Evolutionary conservation across 2,113 vertebrate genomes (phyloP).

Genomic region (Castor canadensis): DNA sequence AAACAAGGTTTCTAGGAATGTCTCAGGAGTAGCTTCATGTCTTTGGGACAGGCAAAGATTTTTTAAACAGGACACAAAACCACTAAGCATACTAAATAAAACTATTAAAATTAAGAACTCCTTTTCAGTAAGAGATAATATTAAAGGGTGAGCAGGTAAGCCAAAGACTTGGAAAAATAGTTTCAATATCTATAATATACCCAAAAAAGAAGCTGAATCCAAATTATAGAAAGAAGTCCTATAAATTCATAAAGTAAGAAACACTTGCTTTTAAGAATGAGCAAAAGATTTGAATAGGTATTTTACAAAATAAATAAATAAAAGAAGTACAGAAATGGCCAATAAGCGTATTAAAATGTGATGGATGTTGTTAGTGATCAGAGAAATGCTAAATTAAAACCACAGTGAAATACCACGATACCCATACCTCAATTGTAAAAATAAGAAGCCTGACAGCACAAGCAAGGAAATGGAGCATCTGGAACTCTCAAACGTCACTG

Average conservation of each 20-base stretch:
- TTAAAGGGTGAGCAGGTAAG: not conserved
- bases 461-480: not conserved
- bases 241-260: not conserved
- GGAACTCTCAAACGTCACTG: not conserved
- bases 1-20: not conserved
- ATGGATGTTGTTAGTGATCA: not conserved
- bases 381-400: constrained; percentile 24
- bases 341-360: not conserved
- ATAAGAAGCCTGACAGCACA: not conserved
- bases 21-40: not conserved
- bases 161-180: not conserved
- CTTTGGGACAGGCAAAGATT: not conserved
- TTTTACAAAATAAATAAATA: constrained; percentile 4
- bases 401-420: not conserved
- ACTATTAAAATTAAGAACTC: constrained; percentile 26
- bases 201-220: not conserved
- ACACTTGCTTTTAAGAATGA: constrained; percentile 8
- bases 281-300: constrained; percentile 9
- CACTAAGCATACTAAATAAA: not conserved
- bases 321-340: not conserved
- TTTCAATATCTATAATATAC: not conserved
- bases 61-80: not conserved
- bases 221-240: not conserved
- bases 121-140: constrained; percentile 2
- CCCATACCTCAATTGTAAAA: not conserved